Conservation (phyloP, 2,113 vertebrate species). For the human region GRCh38 chr9:73853501-73854000, state of each 20-base stretch:
- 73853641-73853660: background rate
- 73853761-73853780: constrained; percentile 38
- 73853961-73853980: rapidly evolving
- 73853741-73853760: constrained; percentile 52
- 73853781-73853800: constrained; percentile 62
- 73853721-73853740: background rate
- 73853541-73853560: background rate
- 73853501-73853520: background rate
- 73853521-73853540: background rate
- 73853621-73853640: background rate
- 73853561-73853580: background rate
- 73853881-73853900: constrained; percentile 26
- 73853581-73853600: background rate
- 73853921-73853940: rapidly evolving
- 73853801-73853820: constrained; percentile 32
- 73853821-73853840: constrained; percentile 53
- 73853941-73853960: background rate
- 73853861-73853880: constrained; percentile 14
- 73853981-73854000: background rate
- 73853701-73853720: background rate
- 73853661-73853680: background rate
- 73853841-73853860: background rate
- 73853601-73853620: background rate
- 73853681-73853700: background rate
- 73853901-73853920: background rate